These are phyloP conservation scores for Drepana falcataria DNA, from an alignment of 2,888 invertebrate genomes.

Conservation along the genomic window DNA sequence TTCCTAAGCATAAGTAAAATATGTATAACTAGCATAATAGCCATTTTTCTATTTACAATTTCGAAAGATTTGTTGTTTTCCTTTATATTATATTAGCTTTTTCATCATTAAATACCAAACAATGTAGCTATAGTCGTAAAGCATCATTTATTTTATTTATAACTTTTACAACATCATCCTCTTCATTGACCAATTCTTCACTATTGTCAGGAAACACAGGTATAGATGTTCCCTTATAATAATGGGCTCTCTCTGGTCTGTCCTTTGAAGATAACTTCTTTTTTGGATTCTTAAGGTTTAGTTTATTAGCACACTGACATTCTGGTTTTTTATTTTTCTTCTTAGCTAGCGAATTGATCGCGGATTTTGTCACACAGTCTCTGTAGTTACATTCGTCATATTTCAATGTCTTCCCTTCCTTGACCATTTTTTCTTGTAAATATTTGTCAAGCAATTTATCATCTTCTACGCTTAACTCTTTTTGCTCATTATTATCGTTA, in stretches of 20 bases:
- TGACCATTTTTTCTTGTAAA: constrained; percentile 13
- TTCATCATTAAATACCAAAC: not conserved
- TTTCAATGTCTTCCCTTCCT: constrained; percentile 9
- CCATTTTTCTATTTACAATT: no score
- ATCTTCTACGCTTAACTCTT: constrained; percentile 8
- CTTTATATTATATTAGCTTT: no score
- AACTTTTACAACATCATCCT: constrained; percentile 10
- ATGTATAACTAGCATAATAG: no score
- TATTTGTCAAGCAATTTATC: constrained; percentile 20
- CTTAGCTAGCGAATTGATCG: constrained; percentile 1
- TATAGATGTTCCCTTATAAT: not conserved
- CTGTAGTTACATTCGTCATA: constrained; percentile 17
- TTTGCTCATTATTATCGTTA: not conserved
- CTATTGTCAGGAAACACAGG: constrained; percentile 12
- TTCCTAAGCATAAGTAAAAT: no score
- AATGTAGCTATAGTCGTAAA: not conserved
- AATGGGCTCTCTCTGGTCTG: not conserved
- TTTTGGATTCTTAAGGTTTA: constrained; percentile 2
- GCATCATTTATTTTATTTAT: constrained; percentile 9
- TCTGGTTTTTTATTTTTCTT: constrained; percentile 8
- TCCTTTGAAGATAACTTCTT: not conserved
- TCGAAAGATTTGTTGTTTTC: no score
- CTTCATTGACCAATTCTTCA: constrained; percentile 15
- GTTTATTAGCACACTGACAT: constrained; percentile 21
- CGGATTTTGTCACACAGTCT: constrained; percentile 16